Evolutionary conservation across 2,113 vertebrate species (phyloP).

Genomic region (Rattus rattus): DNA sequence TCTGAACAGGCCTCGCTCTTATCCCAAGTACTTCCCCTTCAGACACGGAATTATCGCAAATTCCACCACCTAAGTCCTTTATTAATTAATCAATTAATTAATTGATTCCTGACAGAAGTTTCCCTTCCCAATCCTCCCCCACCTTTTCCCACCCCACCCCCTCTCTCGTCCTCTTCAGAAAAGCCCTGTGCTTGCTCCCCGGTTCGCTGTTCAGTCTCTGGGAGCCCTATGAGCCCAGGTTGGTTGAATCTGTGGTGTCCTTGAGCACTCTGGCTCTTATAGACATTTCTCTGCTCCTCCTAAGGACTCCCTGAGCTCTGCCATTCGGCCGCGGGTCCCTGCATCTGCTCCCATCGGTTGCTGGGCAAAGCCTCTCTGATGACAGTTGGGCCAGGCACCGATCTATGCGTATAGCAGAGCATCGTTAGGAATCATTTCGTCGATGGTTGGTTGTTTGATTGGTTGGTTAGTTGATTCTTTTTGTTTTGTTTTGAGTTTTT

Average conservation of each 20-base stretch:
- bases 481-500: not conserved
- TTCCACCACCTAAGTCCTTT: not conserved
- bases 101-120: not conserved
- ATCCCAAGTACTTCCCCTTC: not conserved
- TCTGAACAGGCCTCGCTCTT: not conserved
- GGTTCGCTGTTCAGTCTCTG: too few species aligned
- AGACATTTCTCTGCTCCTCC: not conserved
- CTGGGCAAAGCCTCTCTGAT: not conserved
- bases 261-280: not conserved
- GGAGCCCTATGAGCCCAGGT: not conserved
- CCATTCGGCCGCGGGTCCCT: not conserved
- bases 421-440: not conserved
- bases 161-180: not conserved
- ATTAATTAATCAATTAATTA: not conserved
- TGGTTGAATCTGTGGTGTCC: not conserved
- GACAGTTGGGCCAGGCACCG: not conserved
- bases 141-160: not conserved
- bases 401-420: not conserved
- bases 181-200: not conserved
- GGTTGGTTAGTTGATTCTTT: not conserved
- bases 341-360: not conserved
- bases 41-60: not conserved
- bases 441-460: too few species aligned
- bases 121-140: not conserved
- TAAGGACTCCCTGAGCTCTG: not conserved